A percentile compares a stretch with the other conserved stretches of the same genome.
These are phyloP conservation scores for Hydropsyche betteni DNA, from an alignment of 2,888 invertebrate genomes.

Conservation along the genomic window DNA sequence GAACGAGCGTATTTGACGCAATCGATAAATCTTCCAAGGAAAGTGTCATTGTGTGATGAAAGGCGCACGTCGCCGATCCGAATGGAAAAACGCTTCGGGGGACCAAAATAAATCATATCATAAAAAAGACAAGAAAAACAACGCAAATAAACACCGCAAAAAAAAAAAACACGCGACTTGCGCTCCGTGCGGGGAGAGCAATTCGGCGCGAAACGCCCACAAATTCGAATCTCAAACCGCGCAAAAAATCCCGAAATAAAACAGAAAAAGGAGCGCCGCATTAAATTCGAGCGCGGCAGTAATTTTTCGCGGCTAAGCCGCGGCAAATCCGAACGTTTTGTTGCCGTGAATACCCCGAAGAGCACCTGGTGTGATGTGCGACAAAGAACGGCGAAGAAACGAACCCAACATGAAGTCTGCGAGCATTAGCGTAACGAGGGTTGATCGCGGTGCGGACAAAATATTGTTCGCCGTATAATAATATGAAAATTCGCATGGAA, in stretches of 20 bases:
- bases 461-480: no score
- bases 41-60: conserved; percentile 30
- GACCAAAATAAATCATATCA: conserved; percentile 16
- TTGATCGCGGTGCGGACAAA: conserved; percentile 1
- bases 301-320: conserved; percentile 27
- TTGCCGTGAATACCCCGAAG: background rate
- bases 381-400: background rate
- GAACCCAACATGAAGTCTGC: background rate
- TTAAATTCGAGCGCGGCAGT: conserved; percentile 12
- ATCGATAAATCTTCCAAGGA: conserved; percentile 18
- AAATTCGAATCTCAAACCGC: no score
- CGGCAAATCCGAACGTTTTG: conserved; percentile 23
- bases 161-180: conserved; percentile 1
- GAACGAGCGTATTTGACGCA: background rate
- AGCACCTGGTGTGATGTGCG: background rate
- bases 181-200: background rate
- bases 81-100: conserved; percentile 12
- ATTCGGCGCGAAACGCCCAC: no score
- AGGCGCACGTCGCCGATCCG: conserved; percentile 2
- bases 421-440: conserved; percentile 25
- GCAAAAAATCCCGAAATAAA: no score
- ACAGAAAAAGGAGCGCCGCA: background rate
- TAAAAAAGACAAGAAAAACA: conserved; percentile 7
- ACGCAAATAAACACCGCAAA: background rate
- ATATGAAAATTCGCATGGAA: no score